Conservation (phyloP, 2,888 invertebrate species). For the Stictocephala bisonia region DNA sequence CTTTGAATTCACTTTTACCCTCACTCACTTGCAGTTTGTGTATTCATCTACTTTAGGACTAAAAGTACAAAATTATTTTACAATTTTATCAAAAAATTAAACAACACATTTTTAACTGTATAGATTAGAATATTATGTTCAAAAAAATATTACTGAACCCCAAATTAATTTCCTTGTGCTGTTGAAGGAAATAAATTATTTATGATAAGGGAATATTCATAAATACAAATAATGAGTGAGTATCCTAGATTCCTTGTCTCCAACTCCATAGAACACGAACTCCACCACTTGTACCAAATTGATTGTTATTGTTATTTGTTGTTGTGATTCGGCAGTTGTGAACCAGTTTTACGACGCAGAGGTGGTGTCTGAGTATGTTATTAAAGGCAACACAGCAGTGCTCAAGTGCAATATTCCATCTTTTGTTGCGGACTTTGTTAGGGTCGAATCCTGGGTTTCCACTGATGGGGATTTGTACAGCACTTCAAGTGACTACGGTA, state of each 20-base stretch:
- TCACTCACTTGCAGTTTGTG: too few relatives aligned
- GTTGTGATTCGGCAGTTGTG: constrained; percentile 72
- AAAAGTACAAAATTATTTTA: not conserved
- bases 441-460: constrained; percentile 81
- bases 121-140: too few relatives aligned
- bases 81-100: not conserved
- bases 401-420: constrained; percentile 91
- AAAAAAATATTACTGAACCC: too few relatives aligned
- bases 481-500: constrained; percentile 81
- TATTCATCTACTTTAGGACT: too few relatives aligned
- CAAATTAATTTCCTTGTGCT: too few relatives aligned
- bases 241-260: too few relatives aligned
- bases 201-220: too few relatives aligned
- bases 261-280: too few relatives aligned
- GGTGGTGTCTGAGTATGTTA: constrained; percentile 91
- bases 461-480: constrained; percentile 75
- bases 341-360: constrained; percentile 91
- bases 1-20: too few relatives aligned
- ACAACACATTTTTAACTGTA: too few relatives aligned
- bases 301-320: not conserved
- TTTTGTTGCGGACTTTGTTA: constrained; percentile 91
- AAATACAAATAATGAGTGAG: too few relatives aligned
- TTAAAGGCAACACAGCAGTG: constrained; percentile 87
- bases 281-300: not conserved
- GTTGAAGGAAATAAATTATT: too few relatives aligned